Base-by-base conservation (phyloP, 2,888 invertebrate genomes). In the Tetragonisca angustula region DNA sequence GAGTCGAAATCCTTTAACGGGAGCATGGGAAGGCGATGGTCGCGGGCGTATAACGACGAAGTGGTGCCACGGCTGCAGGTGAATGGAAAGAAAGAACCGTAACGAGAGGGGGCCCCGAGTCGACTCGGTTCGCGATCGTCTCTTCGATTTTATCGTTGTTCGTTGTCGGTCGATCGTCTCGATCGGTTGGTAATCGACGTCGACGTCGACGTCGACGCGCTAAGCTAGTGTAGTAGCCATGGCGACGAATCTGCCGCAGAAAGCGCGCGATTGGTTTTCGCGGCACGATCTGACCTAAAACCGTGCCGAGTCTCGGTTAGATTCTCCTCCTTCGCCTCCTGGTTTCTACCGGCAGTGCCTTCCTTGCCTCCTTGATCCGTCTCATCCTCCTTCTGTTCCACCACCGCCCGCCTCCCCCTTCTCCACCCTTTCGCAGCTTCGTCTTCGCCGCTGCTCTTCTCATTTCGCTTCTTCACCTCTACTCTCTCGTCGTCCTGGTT, bases 241-340 rank as follows among this genome's bases (percentile, higher is more conserved):
- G 78, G 74, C 85, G 87, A 89, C 89, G 86, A 88, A 89, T 89
- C 85, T 81, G 84, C 84, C 81, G 82, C 83, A 87, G 87, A 88
- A 85, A 90, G 89, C 91, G 85, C 88, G 83, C 89, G 89, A 93
- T 94, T 94, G 93, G 92, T 92, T 94, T 94, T 94, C 94, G 91
- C 91, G 85, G 92, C 94, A 94, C 93, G 94, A 93, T 93, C 90
- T 94, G 94, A 93, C 93, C 94, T 94, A 93, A 93, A 94, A 94
- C 90, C 91, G 90, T 87, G 88, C 87, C 83, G 76, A 43, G 50
- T 80, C 85, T 91, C 91, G 91, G 87, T 87, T 88, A 83, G 85
- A 83, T 77, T 90, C 90, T 90, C 88, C 87, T 88, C 87, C 71
- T 54, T 50, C 68, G 61, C 82, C 78, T 56, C 74, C 59, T 59